Base-by-base conservation (phyloP, 2,797 vertebrate genomes). In the Forpus xanthops region DNA sequence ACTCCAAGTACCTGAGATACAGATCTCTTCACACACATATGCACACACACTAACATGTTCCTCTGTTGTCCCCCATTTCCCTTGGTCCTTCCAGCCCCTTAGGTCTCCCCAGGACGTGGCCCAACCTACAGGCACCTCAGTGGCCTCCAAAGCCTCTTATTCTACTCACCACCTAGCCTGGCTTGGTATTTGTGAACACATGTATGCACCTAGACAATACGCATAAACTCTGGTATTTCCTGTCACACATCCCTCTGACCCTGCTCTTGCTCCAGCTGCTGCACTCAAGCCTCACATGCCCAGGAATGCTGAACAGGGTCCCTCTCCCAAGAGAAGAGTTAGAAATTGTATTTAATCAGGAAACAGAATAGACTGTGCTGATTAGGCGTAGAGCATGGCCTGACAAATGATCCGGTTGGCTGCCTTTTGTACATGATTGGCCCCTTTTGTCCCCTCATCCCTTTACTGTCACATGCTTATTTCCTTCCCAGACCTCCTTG, bases 211-310 rank as follows among this genome's bases (percentile, higher is more conserved):
- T 55, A 37, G 11, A 49, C 2, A n/a, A 53, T 5, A 53, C 66
- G 68, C 11, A 15, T 1, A 1, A 7, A 6, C 25, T 60, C 19
- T 1, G 1, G 25, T 42, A 30, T 77, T 42, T 71, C 41, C n/a
- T 50, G 45, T 33, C 39, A 39, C 42, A 15, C 1, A 1, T 31
- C 11, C 11, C 50, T 66, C n/a, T 60, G 39, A 56, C 27, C 8
- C 61, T 44, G 35, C 47, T 55, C 19, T 6, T 1, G 1, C 44
- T 71, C 15, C 62, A 66, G 28, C 14, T 70, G 73, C 67, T 60
- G 15, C 25, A 55, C 4, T 45, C 25, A 60, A 35, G 44, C 8
- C 13, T 8, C 11, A 4, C 8, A 23, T 9, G 58, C 6, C 15
- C 18, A 39, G 1, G 2, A 18, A 31, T 3, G 3, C 35, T 60